phyloP scores from a whole-genome alignment of 2,888 invertebrate species.

The Lithophane socia region DNA sequence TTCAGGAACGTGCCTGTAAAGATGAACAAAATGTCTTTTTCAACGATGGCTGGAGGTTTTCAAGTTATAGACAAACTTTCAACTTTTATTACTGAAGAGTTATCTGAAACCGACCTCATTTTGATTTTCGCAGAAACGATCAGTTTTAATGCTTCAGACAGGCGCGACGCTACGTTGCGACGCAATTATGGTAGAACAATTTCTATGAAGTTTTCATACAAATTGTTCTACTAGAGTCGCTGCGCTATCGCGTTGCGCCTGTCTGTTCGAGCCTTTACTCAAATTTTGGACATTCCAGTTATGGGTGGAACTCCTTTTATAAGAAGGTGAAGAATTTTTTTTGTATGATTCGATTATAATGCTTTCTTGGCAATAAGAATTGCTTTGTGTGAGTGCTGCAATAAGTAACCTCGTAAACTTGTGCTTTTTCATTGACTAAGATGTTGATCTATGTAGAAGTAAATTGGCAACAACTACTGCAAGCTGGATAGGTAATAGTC shows the following conservation, averaged over 20 bases:
- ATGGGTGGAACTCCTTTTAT: constrained; percentile 30
- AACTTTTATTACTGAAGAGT: constrained; percentile 57
- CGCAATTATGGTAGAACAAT: neutral
- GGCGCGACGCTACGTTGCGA: neutral
- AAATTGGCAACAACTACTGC: too few species aligned
- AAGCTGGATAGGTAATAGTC: too few species aligned
- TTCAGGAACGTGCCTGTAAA: constrained; percentile 32
- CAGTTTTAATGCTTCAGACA: constrained; percentile 25
- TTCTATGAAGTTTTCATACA: neutral
- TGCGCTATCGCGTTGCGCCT: too few species aligned
- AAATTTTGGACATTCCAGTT: constrained; percentile 52
- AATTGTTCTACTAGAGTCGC: neutral
- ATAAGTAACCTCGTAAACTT: too few species aligned
- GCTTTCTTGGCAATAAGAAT: neutral
- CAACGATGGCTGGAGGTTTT: constrained; percentile 31
- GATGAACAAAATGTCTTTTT: constrained; percentile 52
- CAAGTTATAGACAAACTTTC: constrained; percentile 52
- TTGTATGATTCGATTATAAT: neutral
- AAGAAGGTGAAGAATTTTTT: constrained; percentile 21
- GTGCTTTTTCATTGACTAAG: too few species aligned
- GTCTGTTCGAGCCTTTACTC: constrained; percentile 6
- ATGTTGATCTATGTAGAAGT: too few species aligned
- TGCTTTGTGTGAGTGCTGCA: too few species aligned
- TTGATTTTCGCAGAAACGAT: constrained; percentile 58
- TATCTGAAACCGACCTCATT: constrained; percentile 56